Base-by-base conservation (phyloP, 2,113 vertebrate species). In the Ceyx cyanopectus region DNA sequence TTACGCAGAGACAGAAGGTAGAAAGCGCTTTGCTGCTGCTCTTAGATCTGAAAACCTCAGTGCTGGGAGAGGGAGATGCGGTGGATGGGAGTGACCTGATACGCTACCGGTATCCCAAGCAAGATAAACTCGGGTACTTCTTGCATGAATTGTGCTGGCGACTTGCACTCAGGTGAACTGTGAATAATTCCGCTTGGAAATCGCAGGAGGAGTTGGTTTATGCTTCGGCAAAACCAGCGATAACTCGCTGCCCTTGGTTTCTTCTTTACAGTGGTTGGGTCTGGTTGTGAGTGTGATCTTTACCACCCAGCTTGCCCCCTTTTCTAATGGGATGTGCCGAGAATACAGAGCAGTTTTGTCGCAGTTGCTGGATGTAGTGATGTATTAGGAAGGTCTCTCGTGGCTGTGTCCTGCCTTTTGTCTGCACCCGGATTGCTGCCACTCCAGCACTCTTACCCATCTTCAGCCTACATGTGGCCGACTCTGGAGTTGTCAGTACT, bases 1-100 rank as follows among this genome's bases (percentile, higher is more conserved):
- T 96, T 97, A 75, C 82, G 7, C 9, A 7, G 79, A 69, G 88
- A 43, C 94, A 90, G 88, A 85, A 94, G 89, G 92, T 72, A 82
- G 80, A 57, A 92, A 79, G 88, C 37, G 22, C 81, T 91, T 82
- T 82, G 90, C 87, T 74, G 70, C 61, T n/a, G 74, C 29, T 84
- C 92, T 74, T 65, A 86, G 60, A 50, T 65, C 79, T 91, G 83
- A 34, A 61, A 76, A n/a, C 43, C 62, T 92, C 40, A 2, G 40
- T 40, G 63, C 37, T 50, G 6, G 65, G 89, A 86, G 82, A 30
- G 72, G n/a, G 57, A 37, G 41, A 8, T 69, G 60, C 30, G 41
- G 30, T 14, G 53, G 88, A 15, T 86, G 37, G 88, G 70, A 83
- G 57, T 48, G 81, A 87, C 58, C 74, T 43, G 68, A 26, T 76